Evolutionary conservation across 2,113 vertebrate species (phyloP).

Genomic region (Podarcis raffonei): DNA sequence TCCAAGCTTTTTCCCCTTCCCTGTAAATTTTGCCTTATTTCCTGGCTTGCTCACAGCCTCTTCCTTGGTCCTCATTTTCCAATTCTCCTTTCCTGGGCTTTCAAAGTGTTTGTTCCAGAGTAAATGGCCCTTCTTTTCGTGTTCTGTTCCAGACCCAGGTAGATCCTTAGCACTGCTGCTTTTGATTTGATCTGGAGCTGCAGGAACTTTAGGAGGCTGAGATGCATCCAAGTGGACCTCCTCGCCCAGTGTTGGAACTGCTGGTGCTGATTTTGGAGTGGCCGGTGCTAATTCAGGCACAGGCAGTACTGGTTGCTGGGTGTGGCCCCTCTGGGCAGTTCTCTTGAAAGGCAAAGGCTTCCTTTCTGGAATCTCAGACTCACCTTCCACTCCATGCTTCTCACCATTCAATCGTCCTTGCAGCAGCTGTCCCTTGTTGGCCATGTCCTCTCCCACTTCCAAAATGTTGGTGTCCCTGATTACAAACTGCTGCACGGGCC

Average conservation of each 20-base stretch:
- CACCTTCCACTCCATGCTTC: conserved; percentile 21
- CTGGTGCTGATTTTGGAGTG: background rate
- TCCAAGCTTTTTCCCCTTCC: background rate
- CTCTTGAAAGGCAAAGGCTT: conserved; percentile 34
- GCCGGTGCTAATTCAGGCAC: conserved; percentile 42
- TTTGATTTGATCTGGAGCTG: background rate
- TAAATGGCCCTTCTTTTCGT: accelerated
- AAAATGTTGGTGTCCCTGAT: conserved; percentile 68
- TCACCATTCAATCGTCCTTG: conserved; percentile 57
- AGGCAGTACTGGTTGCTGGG: conserved; percentile 26
- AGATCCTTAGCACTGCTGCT: accelerated
- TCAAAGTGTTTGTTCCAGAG: background rate
- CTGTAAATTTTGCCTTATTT: background rate
- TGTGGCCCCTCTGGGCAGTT: background rate
- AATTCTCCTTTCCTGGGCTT: conserved; percentile 31
- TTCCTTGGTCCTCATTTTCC: background rate
- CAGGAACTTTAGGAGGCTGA: accelerated
- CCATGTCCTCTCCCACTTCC: conserved; percentile 59
- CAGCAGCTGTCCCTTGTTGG: conserved; percentile 49
- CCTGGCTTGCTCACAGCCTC: conserved; percentile 6
- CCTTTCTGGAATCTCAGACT: accelerated
- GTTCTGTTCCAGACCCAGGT: background rate
- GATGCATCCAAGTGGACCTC: background rate
- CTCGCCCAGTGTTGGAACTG: conserved; percentile 21
- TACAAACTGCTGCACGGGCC: conserved; percentile 76